These are phyloP conservation scores for Phalera bucephala DNA, from an alignment of 2,888 invertebrate species.

Conservation along the genomic window DNA sequence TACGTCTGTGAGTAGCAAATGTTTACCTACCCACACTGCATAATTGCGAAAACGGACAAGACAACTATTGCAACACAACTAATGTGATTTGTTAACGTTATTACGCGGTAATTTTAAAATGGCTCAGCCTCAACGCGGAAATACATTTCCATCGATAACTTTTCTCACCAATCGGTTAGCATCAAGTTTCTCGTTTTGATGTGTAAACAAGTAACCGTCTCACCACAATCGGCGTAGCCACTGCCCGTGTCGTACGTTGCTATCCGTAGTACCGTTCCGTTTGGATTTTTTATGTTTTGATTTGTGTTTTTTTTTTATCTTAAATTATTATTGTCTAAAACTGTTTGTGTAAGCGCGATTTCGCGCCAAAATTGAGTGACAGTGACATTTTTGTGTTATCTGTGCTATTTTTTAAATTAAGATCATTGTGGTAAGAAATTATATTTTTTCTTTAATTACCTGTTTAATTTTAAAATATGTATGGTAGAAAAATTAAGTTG, in stretches of 20 bases:
- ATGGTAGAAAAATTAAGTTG: no score
- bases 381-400: constrained; percentile 52
- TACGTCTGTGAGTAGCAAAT: constrained; percentile 19
- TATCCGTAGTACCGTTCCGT: constrained; percentile 33
- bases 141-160: constrained; percentile 47
- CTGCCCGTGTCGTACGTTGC: constrained; percentile 70
- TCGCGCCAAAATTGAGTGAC: constrained; percentile 51
- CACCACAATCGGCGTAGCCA: constrained; percentile 74
- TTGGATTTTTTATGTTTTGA: constrained; percentile 18
- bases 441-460: no score
- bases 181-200: constrained; percentile 38
- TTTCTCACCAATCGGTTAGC: constrained; percentile 59
- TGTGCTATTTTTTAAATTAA: constrained; percentile 55
- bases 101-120: constrained; percentile 61
- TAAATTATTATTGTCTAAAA: constrained; percentile 29
- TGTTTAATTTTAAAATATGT: no score
- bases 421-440: constrained; percentile 38
- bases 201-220: constrained; percentile 67
- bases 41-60: constrained; percentile 56
- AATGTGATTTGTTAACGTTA: constrained; percentile 45
- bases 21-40: constrained; percentile 34
- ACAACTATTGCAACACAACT: constrained; percentile 46
- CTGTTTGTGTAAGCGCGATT: constrained; percentile 39
- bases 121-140: constrained; percentile 55
- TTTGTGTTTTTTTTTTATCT: constrained; percentile 11